phyloP scores from a whole-genome alignment of 2,888 invertebrate species.

The Panopea generosa region DNA sequence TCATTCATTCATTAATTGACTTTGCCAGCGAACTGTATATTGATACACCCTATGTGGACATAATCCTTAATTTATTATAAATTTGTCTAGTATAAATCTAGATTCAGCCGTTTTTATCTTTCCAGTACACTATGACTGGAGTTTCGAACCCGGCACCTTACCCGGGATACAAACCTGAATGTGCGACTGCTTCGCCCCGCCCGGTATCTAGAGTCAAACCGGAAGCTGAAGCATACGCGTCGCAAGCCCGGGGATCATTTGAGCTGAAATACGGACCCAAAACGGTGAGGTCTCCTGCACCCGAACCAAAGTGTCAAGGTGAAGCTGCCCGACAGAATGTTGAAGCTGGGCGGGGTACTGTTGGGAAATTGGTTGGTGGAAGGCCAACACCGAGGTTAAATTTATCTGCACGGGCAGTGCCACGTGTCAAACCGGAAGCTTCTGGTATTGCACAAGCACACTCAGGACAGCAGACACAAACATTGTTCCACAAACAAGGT shows the following conservation, averaged over 20 bases:
- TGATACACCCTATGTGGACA: too few species aligned
- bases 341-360: slow-evolving; percentile 71
- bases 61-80: too few species aligned
- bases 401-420: slow-evolving; percentile 45
- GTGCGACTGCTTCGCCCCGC: slow-evolving; percentile 65
- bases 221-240: slow-evolving; percentile 75
- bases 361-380: slow-evolving; percentile 69
- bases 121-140: too few species aligned
- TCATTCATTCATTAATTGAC: too few species aligned
- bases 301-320: slow-evolving; percentile 72
- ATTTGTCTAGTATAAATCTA: too few species aligned
- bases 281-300: slow-evolving; percentile 62
- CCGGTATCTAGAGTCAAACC: slow-evolving; percentile 74
- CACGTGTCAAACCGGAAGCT: slow-evolving; percentile 78
- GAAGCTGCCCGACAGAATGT: slow-evolving; percentile 70
- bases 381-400: slow-evolving; percentile 67
- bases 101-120: too few species aligned
- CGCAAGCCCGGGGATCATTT: slow-evolving; percentile 72
- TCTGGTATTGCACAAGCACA: slow-evolving; percentile 68
- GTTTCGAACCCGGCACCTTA: slow-evolving; percentile 60
- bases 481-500: slow-evolving; percentile 68
- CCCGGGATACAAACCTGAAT: slow-evolving; percentile 76
- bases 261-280: slow-evolving; percentile 66
- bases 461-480: slow-evolving; percentile 62
- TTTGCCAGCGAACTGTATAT: too few species aligned